These are phyloP conservation scores for Tympanoctomys barrerae DNA, from an alignment of 2,797 vertebrate species.

Conservation along the genomic window DNA sequence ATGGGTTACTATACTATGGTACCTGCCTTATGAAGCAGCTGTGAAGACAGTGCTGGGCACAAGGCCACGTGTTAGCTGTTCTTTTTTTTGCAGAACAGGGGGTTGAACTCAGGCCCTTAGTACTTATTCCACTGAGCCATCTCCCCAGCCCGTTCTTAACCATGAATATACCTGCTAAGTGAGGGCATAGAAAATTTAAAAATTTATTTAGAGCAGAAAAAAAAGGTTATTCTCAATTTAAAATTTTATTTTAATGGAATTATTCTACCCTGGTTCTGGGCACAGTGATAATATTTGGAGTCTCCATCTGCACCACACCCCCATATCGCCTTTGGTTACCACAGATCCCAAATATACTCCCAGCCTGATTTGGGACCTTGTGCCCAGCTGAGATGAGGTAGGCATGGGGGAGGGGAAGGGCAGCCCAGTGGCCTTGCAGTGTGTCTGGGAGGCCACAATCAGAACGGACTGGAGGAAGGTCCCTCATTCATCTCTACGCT, in stretches of 20 bases:
- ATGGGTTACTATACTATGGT: neutral
- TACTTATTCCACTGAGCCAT: too few species aligned
- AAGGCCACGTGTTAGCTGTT: neutral
- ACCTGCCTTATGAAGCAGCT: neutral
- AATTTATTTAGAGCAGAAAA: constrained; percentile 46
- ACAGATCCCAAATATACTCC: neutral
- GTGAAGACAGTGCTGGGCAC: neutral
- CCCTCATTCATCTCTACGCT: neutral
- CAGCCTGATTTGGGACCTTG: neutral
- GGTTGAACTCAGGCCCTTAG: too few species aligned
- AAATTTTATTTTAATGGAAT: constrained; percentile 53
- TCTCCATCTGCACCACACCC: neutral
- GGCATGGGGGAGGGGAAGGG: neutral
- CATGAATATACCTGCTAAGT: neutral
- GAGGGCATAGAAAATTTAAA: neutral
- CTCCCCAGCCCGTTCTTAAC: neutral
- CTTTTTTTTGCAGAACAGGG: too few species aligned
- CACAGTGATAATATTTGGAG: neutral
- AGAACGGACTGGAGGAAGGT: neutral
- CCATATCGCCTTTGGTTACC: neutral
- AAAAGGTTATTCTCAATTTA: neutral
- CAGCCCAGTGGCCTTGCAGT: too few species aligned
- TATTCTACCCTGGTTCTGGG: neutral
- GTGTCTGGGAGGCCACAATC: neutral
- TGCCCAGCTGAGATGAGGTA: neutral